Percentiles rank a stretch among this genome's conserved stretches.
Evolutionary conservation across 2,888 invertebrate species (phyloP).

Genomic region (Acronicta psi): DNA sequence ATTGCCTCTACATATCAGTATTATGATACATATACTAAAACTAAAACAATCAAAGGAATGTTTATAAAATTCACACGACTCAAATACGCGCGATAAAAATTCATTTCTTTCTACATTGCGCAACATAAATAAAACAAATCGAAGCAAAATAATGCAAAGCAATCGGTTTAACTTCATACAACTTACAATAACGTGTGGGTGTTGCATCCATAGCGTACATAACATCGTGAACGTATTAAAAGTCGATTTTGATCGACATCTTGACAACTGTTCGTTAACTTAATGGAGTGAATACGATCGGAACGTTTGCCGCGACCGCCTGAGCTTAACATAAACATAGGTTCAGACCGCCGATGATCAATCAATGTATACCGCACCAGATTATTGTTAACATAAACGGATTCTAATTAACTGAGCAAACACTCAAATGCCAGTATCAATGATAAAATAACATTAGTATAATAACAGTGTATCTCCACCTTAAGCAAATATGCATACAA

Average conservation of each 20-base stretch:
- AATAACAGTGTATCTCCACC: slow-evolving; percentile 29
- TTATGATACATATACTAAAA: no score
- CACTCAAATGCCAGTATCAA: slow-evolving; percentile 44
- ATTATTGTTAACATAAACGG: slow-evolving; percentile 66
- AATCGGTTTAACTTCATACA: slow-evolving; percentile 70
- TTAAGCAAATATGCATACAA: slow-evolving; percentile 11
- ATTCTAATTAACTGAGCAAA: slow-evolving; percentile 67
- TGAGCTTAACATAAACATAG: slow-evolving; percentile 60
- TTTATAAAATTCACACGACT: slow-evolving; percentile 1
- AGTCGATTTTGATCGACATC: slow-evolving; percentile 87
- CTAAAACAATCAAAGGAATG: background rate
- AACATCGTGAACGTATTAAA: slow-evolving; percentile 77
- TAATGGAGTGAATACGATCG: slow-evolving; percentile 82
- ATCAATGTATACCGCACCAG: slow-evolving; percentile 61
- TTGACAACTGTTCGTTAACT: slow-evolving; percentile 88
- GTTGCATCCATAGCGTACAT: slow-evolving; percentile 79
- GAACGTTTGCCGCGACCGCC: slow-evolving; percentile 71
- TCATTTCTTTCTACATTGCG: background rate
- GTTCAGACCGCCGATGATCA: slow-evolving; percentile 58
- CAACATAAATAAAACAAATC: slow-evolving; percentile 36
- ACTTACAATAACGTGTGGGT: slow-evolving; percentile 81
- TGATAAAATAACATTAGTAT: slow-evolving; percentile 37
- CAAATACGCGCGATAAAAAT: slow-evolving; percentile 18
- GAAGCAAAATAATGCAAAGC: slow-evolving; percentile 63
- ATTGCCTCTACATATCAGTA: no score